Conservation (phyloP, 2,113 vertebrate genomes). For the Pseudorhombus dupliciocellatus region DNA sequence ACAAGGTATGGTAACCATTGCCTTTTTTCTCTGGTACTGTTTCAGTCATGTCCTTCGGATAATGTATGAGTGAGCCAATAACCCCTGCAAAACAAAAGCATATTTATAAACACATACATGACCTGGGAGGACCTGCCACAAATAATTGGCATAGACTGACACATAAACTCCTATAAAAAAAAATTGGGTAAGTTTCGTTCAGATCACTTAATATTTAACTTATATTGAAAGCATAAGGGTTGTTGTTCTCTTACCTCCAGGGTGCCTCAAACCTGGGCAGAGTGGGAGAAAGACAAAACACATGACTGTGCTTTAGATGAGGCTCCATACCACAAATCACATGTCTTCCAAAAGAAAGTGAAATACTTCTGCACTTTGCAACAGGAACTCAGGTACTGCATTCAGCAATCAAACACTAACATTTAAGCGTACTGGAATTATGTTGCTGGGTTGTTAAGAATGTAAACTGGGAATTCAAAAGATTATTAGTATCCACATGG, state of each 20-base stretch:
- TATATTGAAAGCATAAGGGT: constrained; percentile 21
- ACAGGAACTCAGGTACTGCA: neutral
- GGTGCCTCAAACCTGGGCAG: constrained; percentile 50
- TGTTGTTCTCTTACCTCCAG: constrained; percentile 74
- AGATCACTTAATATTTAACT: constrained; percentile 43
- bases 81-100: constrained; percentile 59
- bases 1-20: constrained; percentile 35
- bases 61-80: constrained; percentile 72
- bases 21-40: neutral
- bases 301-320: constrained; percentile 59
- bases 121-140: neutral
- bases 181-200: neutral
- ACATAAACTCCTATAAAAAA: neutral
- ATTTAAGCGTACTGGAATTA: neutral
- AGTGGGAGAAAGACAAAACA: constrained; percentile 54
- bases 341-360: constrained; percentile 10
- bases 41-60: constrained; percentile 51
- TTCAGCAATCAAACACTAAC: neutral
- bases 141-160: too few relatives aligned
- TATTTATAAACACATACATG: neutral
- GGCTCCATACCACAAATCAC: constrained; percentile 34
- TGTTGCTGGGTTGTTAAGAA: neutral
- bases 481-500: neutral
- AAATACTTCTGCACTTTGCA: neutral
- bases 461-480: neutral